Evolutionary conservation across 2,888 invertebrate species (phyloP).

Genomic region (Phytoseiulus persimilis): DNA sequence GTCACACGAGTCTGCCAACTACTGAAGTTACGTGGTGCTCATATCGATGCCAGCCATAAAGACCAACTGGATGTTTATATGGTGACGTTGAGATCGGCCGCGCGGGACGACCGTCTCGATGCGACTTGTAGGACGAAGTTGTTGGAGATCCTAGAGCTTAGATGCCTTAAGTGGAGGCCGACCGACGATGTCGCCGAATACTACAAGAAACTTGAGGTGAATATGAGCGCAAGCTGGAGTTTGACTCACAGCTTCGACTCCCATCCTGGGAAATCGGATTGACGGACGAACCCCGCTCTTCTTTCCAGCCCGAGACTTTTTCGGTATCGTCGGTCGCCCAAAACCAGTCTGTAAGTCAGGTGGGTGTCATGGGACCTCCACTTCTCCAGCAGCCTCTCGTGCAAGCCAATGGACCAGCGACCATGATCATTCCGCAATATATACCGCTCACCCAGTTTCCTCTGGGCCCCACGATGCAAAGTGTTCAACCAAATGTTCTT

Average conservation of each 20-base stretch:
- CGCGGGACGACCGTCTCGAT: slow-evolving; percentile 75
- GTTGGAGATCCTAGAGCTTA: slow-evolving; percentile 81
- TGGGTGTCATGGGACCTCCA: slow-evolving; percentile 24
- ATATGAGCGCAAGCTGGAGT: no score
- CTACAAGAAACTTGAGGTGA: slow-evolving; percentile 57
- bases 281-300: neutral
- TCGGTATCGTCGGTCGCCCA: neutral
- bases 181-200: slow-evolving; percentile 74
- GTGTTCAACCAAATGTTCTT: slow-evolving; percentile 24
- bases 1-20: slow-evolving; percentile 70
- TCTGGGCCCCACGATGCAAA: neutral
- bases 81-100: slow-evolving; percentile 77
- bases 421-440: slow-evolving; percentile 33
- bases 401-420: slow-evolving; percentile 40
- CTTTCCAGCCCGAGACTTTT: neutral
- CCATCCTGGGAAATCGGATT: neutral
- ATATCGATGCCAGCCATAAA: slow-evolving; percentile 68
- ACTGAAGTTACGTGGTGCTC: slow-evolving; percentile 64
- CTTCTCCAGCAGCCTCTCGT: slow-evolving; percentile 34
- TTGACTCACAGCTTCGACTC: no score
- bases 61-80: slow-evolving; percentile 73
- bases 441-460: slow-evolving; percentile 32
- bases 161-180: slow-evolving; percentile 82
- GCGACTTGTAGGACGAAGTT: slow-evolving; percentile 75
- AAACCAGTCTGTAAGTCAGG: slow-evolving; percentile 21